Evolutionary conservation across 2,888 invertebrate species (phyloP).

Genomic region (Invenusta paracnida): DNA sequence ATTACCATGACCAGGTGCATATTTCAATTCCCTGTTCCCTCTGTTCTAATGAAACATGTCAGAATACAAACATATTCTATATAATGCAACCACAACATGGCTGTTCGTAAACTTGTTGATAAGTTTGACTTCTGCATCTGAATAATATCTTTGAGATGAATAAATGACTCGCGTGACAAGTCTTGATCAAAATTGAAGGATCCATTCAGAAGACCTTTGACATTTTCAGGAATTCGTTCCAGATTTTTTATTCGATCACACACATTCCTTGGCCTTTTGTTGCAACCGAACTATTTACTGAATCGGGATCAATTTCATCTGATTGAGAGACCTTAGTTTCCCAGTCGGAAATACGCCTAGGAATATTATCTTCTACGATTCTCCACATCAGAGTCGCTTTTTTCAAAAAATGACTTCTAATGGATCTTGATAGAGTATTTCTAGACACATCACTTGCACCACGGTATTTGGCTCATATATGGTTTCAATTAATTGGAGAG

Average conservation of each 20-base stretch:
- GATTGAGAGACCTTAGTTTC: neutral
- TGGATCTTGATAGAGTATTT: neutral
- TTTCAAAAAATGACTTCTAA: neutral
- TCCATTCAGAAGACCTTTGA: neutral
- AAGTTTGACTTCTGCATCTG: constrained; percentile 1
- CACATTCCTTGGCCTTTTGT: neutral
- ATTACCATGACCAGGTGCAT: neutral
- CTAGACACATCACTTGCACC: neutral
- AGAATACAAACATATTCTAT: constrained; percentile 18
- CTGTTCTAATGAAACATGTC: neutral
- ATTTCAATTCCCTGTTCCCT: constrained; percentile 1
- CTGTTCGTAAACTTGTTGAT: constrained; percentile 1
- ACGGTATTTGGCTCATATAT: neutral
- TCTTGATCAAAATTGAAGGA: constrained; percentile 1
- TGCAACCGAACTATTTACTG: neutral
- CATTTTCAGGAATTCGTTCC: neutral
- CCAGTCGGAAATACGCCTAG: neutral
- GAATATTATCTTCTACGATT: neutral
- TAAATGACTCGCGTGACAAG: neutral
- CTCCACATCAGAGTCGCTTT: neutral
- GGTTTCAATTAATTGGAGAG: neutral
- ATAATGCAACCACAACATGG: neutral
- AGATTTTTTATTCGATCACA: constrained; percentile 4
- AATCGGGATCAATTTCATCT: neutral
- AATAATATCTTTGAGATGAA: constrained; percentile 17